Conservation (phyloP, 2,797 vertebrate species). For the Sciurus carolinensis region DNA sequence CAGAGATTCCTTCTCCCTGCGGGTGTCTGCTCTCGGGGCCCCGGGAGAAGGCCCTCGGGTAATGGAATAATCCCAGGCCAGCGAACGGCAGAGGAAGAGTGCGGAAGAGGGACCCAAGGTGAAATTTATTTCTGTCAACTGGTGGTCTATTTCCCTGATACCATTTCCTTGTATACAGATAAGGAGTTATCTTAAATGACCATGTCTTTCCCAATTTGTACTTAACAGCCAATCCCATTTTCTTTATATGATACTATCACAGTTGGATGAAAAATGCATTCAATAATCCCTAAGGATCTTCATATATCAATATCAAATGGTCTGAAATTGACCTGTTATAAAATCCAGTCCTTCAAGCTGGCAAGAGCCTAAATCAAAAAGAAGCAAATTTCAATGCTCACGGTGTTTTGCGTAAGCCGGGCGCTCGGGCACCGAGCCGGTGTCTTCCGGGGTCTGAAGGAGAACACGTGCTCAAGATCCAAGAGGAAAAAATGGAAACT, state of each 20-base stretch:
- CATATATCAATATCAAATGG: conserved; percentile 93
- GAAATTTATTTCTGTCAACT: conserved; percentile 91
- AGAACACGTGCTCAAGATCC: conserved; percentile 69
- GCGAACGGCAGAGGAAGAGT: conserved; percentile 61
- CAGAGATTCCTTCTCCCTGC: neutral
- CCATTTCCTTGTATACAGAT: conserved; percentile 94
- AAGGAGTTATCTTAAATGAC: conserved; percentile 98
- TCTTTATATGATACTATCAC: conserved; percentile 91
- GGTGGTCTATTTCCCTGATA: conserved; percentile 91
- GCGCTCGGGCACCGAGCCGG: conserved; percentile 21
- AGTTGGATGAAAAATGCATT: conserved; percentile 92
- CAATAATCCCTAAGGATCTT: conserved; percentile 91
- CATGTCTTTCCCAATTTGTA: conserved; percentile 98
- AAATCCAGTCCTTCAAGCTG: conserved; percentile 89
- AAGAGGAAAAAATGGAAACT: neutral
- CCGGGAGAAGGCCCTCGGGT: conserved; percentile 56
- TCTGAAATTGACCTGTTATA: conserved; percentile 91
- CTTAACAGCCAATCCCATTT: conserved; percentile 92
- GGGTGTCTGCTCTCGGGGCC: neutral
- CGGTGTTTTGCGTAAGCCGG: conserved; percentile 69
- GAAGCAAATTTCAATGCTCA: conserved; percentile 84
- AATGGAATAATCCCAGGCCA: conserved; percentile 66
- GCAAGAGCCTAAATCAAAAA: conserved; percentile 86
- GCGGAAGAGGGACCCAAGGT: conserved; percentile 85
- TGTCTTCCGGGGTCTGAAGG: conserved; percentile 75